Evolutionary conservation across 2,888 invertebrate species (phyloP).

Genomic region (Nezara viridula): DNA sequence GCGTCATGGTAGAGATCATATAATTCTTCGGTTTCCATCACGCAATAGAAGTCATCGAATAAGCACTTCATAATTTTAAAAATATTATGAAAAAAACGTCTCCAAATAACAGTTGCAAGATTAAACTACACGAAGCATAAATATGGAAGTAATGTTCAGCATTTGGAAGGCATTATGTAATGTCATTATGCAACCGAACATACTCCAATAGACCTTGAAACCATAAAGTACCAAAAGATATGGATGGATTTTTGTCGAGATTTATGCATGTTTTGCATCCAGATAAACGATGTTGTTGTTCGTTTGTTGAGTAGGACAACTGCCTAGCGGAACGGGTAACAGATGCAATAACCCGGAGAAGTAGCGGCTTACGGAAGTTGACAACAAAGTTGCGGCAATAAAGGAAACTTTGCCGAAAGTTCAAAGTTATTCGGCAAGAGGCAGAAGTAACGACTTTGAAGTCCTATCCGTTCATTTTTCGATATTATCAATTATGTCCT

Average conservation of each 20-base stretch:
- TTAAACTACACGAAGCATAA: background rate
- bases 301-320: background rate
- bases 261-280: background rate
- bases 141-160: background rate
- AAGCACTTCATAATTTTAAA: background rate
- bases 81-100: background rate
- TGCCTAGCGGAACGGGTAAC: background rate
- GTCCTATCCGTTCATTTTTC: background rate
- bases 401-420: constrained; percentile 37
- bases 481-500: background rate
- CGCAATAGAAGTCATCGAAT: background rate
- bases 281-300: background rate
- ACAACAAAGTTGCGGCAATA: constrained; percentile 40
- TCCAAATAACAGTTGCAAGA: background rate
- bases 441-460: background rate
- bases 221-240: background rate
- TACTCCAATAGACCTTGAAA: background rate
- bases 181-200: background rate
- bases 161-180: background rate
- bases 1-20: background rate
- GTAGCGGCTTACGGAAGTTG: constrained; percentile 35
- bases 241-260: background rate
- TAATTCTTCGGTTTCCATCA: background rate
- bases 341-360: constrained; percentile 46
- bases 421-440: background rate